Conservation (phyloP, 2,113 vertebrate species). For the Bujurquina vittata region DNA sequence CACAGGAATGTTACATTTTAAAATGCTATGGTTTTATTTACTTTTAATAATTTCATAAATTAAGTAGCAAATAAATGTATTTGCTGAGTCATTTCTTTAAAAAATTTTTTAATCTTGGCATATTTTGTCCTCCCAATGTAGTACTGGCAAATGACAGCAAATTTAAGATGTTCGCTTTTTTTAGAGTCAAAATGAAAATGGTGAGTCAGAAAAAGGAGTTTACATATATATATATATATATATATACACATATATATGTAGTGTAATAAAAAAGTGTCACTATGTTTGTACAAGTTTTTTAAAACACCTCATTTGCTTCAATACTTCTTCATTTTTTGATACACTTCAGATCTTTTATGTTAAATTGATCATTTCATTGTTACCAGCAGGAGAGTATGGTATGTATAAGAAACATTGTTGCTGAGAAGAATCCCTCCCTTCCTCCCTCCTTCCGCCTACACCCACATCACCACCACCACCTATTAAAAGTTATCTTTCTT, state of each 20-base stretch:
- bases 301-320: slow-evolving; percentile 41
- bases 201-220: neutral
- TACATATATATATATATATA: neutral
- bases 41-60: neutral
- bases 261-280: too few species aligned
- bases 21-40: neutral
- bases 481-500: slow-evolving; percentile 81
- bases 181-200: neutral
- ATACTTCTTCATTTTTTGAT: slow-evolving; percentile 30
- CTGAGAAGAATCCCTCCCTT: slow-evolving; percentile 42
- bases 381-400: slow-evolving; percentile 50
- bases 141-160: neutral
- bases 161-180: neutral
- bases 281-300: neutral
- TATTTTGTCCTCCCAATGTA: neutral
- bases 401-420: slow-evolving; percentile 41
- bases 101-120: rapidly evolving
- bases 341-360: slow-evolving; percentile 49
- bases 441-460: slow-evolving; percentile 29
- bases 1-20: neutral
- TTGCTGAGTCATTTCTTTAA: neutral
- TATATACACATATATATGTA: too few species aligned
- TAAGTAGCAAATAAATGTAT: too few species aligned
- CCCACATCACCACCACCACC: slow-evolving; percentile 66
- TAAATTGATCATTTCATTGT: slow-evolving; percentile 63